phyloP scores from a whole-genome alignment of 2,113 vertebrate species.

The Sapayoa aenigma region DNA sequence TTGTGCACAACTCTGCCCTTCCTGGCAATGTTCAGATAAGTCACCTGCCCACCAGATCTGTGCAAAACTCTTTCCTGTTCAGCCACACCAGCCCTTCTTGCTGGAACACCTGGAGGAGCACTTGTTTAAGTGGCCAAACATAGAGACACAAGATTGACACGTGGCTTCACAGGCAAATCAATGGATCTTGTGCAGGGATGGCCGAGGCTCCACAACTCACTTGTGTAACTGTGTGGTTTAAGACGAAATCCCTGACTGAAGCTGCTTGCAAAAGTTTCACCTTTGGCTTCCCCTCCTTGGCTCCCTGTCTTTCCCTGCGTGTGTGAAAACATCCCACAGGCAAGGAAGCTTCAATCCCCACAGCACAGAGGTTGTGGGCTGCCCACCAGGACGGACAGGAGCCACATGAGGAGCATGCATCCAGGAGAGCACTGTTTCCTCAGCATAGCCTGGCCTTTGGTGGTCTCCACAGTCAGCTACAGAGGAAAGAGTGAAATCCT shows the following conservation, averaged over 20 bases:
- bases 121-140: neutral
- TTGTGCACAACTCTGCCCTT: neutral
- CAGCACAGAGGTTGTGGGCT: neutral
- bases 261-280: neutral
- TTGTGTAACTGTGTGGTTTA: neutral
- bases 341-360: neutral
- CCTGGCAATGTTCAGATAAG: neutral
- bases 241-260: neutral
- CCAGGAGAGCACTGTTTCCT: accelerated
- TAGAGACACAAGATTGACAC: accelerated
- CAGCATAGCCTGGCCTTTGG: accelerated
- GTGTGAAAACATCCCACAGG: neutral
- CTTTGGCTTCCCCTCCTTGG: neutral
- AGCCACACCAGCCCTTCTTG: neutral
- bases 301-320: neutral
- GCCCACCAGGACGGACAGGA: neutral
- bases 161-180: neutral
- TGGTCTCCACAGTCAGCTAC: neutral
- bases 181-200: neutral
- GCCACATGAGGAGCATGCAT: neutral
- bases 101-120: neutral
- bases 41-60: neutral
- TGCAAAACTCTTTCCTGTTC: neutral
- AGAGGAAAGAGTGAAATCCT: neutral
- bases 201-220: neutral